A percentile compares a stretch with the other conserved stretches of the same genome.
Conservation (phyloP, 2,797 vertebrate genomes). For the Cynodonichthys magdalenae region DNA sequence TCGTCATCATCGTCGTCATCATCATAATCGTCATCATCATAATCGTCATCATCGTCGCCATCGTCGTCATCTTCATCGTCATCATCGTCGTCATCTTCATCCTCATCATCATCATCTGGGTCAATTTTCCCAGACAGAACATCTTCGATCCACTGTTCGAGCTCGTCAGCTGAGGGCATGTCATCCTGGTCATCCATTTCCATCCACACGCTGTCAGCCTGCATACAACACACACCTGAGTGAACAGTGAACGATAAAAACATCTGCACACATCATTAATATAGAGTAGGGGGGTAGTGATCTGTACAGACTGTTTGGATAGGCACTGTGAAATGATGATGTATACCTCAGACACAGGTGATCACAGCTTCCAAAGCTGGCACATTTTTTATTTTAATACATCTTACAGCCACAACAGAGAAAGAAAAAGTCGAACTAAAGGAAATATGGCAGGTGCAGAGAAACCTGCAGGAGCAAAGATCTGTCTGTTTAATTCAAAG, state of each 20-base stretch:
- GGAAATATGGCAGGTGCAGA: no score
- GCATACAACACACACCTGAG: neutral
- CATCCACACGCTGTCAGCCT: constrained; percentile 95
- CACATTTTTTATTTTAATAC: no score
- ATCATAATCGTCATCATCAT: constrained; percentile 49
- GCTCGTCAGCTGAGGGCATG: constrained; percentile 86
- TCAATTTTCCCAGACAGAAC: constrained; percentile 89
- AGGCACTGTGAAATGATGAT: no score
- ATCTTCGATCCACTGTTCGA: constrained; percentile 91
- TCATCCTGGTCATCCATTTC: constrained; percentile 91
- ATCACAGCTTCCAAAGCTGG: no score
- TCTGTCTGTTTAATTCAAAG: no score
- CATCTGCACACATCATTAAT: neutral
- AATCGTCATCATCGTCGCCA: constrained; percentile 36
- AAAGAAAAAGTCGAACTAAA: no score
- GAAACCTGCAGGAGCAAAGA: no score
- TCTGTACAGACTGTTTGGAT: no score
- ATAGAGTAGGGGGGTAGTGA: no score
- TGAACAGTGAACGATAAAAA: neutral
- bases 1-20: constrained; percentile 59
- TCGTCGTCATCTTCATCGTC: constrained; percentile 57
- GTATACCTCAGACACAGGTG: no score
- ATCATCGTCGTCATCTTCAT: constrained; percentile 50
- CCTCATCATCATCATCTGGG: constrained; percentile 80
- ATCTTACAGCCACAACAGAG: no score